Base-by-base conservation (phyloP, 92 coral and sea anemone species). In the Phenganax marumi region DNA sequence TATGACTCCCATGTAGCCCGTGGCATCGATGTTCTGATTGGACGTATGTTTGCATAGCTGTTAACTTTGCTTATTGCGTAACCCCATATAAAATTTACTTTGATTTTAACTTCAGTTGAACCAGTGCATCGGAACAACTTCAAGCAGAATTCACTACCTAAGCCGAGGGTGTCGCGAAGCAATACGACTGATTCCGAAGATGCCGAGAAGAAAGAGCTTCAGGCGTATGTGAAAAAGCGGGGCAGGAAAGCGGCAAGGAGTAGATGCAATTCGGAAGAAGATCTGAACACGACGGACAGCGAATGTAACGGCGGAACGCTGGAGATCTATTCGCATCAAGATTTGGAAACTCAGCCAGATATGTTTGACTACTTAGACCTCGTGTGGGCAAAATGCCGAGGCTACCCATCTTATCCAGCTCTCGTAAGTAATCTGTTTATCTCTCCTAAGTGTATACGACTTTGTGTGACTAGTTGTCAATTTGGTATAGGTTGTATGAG, bases 331-430 rank as follows among this genome's bases (percentile, higher is more conserved):
- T 87, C 87, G 11, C 90, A 85, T 51, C 76, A 93, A 49, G 91
- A 94, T 65, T 70, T 88, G 0, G 76, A 70, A 19, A 88, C 87
- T 47, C 97, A 96, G 69, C 89, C 90, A 68, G 85, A 97, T 52
- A 93, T 97, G 8, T 80, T 96, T 25, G 93, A 92, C 68, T 92
- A 93, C 9, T 76, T 96, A 58, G 99, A 96, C 73, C 87, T 96
- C 57, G 99, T 96, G 84, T 96, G 99, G 99, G 99, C 99, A 10
- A 96, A 96, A 83, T 96, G 99, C 73, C 97, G 99, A 7, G 99
- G 99, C 8, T 96, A 96, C 64, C 99, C 99, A 7, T 92, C 99
- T 8, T 96, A 96, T 62, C 99, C 99, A 9, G 99, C 99, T 1
- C 71, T 96, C 90, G 98, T 94, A 83, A 57, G 97, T 80, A 24